Evolutionary conservation across 1,140 invertebrate species (phyloP).

Genomic region (Eumaeus atala): DNA sequence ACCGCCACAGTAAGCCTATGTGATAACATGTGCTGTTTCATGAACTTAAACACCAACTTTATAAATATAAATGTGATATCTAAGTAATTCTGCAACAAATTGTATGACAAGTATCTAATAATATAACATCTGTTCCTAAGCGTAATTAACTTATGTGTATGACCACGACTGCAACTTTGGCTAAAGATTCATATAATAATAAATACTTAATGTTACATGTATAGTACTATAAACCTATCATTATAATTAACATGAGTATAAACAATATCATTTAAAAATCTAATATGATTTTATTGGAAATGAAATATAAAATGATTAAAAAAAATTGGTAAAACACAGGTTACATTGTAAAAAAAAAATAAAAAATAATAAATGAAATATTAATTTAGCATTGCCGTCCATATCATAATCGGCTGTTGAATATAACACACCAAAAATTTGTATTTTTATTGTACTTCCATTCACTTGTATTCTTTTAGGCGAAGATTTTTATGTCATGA

Average conservation of each 20-base stretch:
- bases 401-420: constrained; percentile 8
- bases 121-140: constrained; percentile 2
- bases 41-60: constrained; percentile 6
- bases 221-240: no score
- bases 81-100: constrained; percentile 4
- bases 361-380: background rate
- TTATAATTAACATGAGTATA: no score
- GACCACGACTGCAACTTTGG: background rate
- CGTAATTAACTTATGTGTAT: background rate
- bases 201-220: no score
- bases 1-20: background rate
- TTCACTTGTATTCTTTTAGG: no score
- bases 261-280: no score
- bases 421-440: background rate
- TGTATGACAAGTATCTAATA: background rate
- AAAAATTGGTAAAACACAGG: no score
- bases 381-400: constrained; percentile 6
- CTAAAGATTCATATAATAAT: constrained; percentile 1
- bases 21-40: constrained; percentile 5
- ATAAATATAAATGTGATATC: constrained; percentile 9
- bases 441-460: no score
- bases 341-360: no score
- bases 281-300: no score
- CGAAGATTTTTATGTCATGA: no score
- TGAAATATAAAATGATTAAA: no score